Percentiles rank a stretch among this genome's conserved stretches.
Conservation (phyloP, 2,113 vertebrate species). For the Collichthys lucidus region DNA sequence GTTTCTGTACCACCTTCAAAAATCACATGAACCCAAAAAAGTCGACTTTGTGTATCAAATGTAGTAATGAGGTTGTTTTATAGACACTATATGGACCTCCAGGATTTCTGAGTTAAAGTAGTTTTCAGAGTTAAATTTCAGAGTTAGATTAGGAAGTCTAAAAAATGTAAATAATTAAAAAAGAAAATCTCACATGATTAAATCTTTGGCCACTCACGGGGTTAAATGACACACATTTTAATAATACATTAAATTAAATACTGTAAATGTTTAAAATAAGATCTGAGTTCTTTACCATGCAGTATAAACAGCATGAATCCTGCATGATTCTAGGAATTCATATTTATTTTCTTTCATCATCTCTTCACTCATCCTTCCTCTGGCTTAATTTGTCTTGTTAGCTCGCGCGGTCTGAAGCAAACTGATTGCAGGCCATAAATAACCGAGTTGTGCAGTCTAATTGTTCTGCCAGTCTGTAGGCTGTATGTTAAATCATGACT, state of each 20-base stretch:
- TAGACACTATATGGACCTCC: too few relatives aligned
- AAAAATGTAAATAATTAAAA: not conserved
- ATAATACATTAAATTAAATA: not conserved
- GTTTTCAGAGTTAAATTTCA: too few relatives aligned
- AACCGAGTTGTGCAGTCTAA: constrained; percentile 14
- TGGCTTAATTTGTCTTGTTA: constrained; percentile 49
- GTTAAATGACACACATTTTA: not conserved
- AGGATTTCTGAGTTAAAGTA: too few relatives aligned
- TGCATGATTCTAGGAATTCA: not conserved
- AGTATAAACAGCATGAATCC: not conserved
- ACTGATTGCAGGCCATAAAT: constrained; percentile 37
- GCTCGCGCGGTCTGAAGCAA: not conserved
- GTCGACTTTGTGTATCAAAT: too few relatives aligned
- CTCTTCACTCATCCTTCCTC: not conserved
- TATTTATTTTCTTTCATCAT: not conserved
- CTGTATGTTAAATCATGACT: constrained; percentile 25
- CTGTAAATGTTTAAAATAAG: not conserved
- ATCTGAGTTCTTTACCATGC: not conserved
- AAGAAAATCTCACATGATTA: too few relatives aligned
- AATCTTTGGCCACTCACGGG: not conserved
- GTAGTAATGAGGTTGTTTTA: too few relatives aligned
- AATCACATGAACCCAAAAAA: too few relatives aligned
- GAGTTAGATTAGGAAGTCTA: not conserved
- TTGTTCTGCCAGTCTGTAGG: constrained; percentile 29
- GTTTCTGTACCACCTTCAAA: too few relatives aligned